These are phyloP conservation scores for Pelobates cultripes DNA, from an alignment of 2,797 vertebrate species.

Conservation along the genomic window DNA sequence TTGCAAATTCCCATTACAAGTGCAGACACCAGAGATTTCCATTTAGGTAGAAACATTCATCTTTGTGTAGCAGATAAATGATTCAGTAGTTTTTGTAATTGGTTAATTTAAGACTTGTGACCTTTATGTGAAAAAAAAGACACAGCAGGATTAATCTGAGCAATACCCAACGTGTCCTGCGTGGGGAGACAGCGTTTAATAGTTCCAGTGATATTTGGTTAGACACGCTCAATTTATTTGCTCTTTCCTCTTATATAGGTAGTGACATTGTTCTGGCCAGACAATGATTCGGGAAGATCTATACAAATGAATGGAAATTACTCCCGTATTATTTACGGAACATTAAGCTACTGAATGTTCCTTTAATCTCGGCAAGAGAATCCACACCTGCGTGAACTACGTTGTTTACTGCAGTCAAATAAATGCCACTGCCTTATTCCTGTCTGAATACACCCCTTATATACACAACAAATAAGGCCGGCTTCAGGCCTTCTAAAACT, in stretches of 20 bases:
- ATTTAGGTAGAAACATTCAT: too few relatives aligned
- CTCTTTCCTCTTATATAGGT: background rate
- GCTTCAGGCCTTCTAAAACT: too few relatives aligned
- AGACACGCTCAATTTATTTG: conserved; percentile 25
- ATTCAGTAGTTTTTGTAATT: background rate
- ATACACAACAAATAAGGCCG: background rate
- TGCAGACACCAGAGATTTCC: too few relatives aligned
- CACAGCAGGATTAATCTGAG: background rate
- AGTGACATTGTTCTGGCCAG: conserved; percentile 1
- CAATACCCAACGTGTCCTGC: background rate
- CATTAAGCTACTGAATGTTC: background rate
- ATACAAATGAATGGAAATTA: conserved; percentile 11
- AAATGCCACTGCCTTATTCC: background rate
- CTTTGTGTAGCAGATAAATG: too few relatives aligned
- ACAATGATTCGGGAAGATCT: background rate
- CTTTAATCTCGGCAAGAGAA: background rate
- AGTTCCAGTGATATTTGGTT: conserved; percentile 10
- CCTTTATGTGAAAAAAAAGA: background rate
- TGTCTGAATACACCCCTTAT: background rate
- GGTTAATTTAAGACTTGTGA: background rate
- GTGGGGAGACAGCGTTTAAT: background rate
- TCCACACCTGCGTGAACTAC: background rate
- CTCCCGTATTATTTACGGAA: conserved; percentile 22
- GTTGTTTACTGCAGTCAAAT: background rate
- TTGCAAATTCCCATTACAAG: too few relatives aligned